phyloP scores from a whole-genome alignment of 1,140 invertebrate genomes.

The Dendroctonus valens region DNA sequence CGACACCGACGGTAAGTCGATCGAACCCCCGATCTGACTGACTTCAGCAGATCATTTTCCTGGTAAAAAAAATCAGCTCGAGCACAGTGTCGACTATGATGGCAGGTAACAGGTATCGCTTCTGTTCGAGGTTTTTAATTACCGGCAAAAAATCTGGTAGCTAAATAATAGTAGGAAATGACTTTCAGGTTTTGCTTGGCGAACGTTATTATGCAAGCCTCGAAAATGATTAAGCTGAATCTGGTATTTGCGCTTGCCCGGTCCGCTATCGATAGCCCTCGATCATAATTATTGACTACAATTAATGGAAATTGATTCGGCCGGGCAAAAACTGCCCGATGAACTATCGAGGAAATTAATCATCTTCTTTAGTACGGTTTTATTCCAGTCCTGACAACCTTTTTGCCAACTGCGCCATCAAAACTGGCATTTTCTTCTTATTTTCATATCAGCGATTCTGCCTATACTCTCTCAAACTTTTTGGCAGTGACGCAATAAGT shows the following conservation, averaged over 20 bases:
- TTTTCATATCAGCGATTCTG: too few species aligned
- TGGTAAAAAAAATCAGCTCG: too few species aligned
- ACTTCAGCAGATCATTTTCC: not conserved
- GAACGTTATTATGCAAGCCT: constrained; percentile 27
- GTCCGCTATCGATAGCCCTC: not conserved
- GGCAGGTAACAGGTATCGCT: constrained; percentile 25
- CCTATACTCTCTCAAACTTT: too few species aligned
- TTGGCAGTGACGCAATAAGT: too few species aligned
- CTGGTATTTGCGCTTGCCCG: constrained; percentile 1
- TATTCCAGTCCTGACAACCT: too few species aligned
- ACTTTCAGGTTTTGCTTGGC: constrained; percentile 19
- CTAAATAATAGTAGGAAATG: constrained; percentile 28
- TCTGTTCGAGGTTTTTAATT: constrained; percentile 27
- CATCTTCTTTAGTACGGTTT: too few species aligned
- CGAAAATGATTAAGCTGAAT: constrained; percentile 23
- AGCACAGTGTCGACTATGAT: too few species aligned
- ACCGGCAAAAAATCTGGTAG: constrained; percentile 22
- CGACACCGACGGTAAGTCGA: constrained; percentile 55
- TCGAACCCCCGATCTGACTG: not conserved
- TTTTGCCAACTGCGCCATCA: too few species aligned
- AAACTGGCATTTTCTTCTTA: too few species aligned
- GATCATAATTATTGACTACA: too few species aligned
- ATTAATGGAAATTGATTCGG: not conserved
- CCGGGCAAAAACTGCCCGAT: too few species aligned
- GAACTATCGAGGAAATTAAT: too few species aligned